A percentile compares a stretch with the other conserved stretches of the same genome.
These are phyloP conservation scores for Sebastes oblongus DNA, from an alignment of 2,797 vertebrate species.

Conservation along the genomic window DNA sequence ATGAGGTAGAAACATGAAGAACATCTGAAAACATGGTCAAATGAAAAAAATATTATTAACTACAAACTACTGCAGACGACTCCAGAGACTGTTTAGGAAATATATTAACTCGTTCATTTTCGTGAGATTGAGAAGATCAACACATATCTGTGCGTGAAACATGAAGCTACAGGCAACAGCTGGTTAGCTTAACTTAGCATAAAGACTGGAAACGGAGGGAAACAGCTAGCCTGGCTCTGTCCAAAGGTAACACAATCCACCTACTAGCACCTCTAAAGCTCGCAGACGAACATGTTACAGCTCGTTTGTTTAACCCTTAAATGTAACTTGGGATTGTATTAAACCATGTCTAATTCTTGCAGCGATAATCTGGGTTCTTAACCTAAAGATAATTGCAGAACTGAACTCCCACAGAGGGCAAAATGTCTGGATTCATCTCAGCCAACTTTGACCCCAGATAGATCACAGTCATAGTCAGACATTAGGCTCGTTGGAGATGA, in stretches of 20 bases:
- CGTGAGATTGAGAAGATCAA: background rate
- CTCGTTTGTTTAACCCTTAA: background rate
- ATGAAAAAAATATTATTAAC: background rate
- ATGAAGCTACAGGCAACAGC: background rate
- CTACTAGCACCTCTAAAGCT: background rate
- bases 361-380: background rate
- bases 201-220: background rate
- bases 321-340: background rate
- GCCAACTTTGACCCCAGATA: too few species aligned
- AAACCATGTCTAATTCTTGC: background rate
- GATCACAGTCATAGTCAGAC: too few species aligned
- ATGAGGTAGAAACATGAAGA: background rate
- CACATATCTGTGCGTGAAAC: background rate
- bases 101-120: background rate
- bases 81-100: background rate
- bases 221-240: background rate
- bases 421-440: background rate
- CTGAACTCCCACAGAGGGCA: background rate
- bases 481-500: too few species aligned
- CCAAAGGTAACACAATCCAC: background rate
- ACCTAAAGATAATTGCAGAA: background rate
- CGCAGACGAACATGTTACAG: background rate
- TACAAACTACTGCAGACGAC: background rate
- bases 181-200: background rate
- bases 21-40: background rate